Evolutionary conservation across 2,888 invertebrate species (phyloP).

Genomic region (Synanthedon myopaeformis): DNA sequence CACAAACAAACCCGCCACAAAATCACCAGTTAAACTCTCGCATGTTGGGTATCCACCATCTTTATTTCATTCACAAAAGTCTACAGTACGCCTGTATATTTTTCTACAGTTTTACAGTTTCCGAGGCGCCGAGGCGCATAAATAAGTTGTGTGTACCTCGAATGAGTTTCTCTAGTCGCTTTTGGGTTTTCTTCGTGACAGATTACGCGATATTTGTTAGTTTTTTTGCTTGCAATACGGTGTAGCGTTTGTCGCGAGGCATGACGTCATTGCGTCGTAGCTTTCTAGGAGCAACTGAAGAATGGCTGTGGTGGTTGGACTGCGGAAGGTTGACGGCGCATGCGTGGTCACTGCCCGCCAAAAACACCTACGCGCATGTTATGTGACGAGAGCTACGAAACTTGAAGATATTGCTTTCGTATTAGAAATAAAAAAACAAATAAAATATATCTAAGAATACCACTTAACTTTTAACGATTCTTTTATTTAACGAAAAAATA

Average conservation of each 20-base stretch:
- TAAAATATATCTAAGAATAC: too few relatives aligned
- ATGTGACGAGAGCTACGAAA: constrained; percentile 38
- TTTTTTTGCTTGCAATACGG: constrained; percentile 47
- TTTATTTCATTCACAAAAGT: constrained; percentile 70
- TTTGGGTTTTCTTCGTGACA: constrained; percentile 24
- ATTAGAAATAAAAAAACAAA: too few relatives aligned
- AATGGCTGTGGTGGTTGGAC: constrained; percentile 66
- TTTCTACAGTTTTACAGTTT: constrained; percentile 58
- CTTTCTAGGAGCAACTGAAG: constrained; percentile 57
- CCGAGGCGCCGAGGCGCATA: constrained; percentile 21
- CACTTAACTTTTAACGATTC: too few relatives aligned
- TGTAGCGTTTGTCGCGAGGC: constrained; percentile 23
- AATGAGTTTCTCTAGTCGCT: constrained; percentile 9
- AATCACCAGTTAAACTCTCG: constrained; percentile 36
- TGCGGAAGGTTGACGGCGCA: constrained; percentile 57
- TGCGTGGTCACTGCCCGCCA: constrained; percentile 59
- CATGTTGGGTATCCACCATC: constrained; percentile 52
- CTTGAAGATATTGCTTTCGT: constrained; percentile 18
- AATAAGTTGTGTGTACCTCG: constrained; percentile 16
- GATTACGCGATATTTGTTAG: constrained; percentile 27
- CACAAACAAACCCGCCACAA: constrained; percentile 25
- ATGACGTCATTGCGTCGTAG: constrained; percentile 26
- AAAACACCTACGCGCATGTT: constrained; percentile 68
- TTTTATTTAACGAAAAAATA: too few relatives aligned
- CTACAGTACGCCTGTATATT: constrained; percentile 48